Percentiles rank a stretch among this genome's conserved stretches.
Conservation (phyloP, 2,113 vertebrate species). For the Ceyx margarethae region DNA sequence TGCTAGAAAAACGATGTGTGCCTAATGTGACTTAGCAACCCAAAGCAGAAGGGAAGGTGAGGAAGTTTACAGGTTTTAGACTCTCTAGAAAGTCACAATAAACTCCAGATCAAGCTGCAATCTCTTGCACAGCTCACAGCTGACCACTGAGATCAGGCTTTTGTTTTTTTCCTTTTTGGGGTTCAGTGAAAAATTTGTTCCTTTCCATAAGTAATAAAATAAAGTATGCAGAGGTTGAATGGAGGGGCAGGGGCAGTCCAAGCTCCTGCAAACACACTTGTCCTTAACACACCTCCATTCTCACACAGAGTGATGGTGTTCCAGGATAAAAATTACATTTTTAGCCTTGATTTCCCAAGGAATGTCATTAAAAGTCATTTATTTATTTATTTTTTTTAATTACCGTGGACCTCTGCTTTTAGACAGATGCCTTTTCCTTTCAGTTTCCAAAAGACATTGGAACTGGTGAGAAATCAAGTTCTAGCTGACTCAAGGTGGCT, state of each 20-base stretch:
- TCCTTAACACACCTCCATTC: background rate
- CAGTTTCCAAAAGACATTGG: background rate
- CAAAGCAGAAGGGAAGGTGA: background rate
- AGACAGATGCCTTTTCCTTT: background rate
- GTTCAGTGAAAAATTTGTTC: background rate
- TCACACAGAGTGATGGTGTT: background rate
- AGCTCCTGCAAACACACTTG: background rate
- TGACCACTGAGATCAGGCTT: background rate
- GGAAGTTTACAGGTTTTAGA: background rate
- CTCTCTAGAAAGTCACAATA: background rate
- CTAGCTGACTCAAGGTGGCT: background rate
- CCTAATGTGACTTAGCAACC: background rate
- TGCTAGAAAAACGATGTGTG: background rate
- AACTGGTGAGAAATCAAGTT: background rate
- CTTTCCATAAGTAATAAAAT: background rate
- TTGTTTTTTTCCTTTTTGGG: background rate
- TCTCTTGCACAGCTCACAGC: background rate
- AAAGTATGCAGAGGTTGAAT: background rate
- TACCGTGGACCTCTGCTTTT: background rate
- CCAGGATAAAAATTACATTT: background rate
- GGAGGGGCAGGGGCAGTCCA: background rate
- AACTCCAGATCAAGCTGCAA: background rate
- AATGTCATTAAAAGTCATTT: background rate
- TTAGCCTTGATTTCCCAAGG: background rate
- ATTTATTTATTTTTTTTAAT: background rate